Conservation (phyloP, 2,113 vertebrate genomes). For the Parus major region DNA sequence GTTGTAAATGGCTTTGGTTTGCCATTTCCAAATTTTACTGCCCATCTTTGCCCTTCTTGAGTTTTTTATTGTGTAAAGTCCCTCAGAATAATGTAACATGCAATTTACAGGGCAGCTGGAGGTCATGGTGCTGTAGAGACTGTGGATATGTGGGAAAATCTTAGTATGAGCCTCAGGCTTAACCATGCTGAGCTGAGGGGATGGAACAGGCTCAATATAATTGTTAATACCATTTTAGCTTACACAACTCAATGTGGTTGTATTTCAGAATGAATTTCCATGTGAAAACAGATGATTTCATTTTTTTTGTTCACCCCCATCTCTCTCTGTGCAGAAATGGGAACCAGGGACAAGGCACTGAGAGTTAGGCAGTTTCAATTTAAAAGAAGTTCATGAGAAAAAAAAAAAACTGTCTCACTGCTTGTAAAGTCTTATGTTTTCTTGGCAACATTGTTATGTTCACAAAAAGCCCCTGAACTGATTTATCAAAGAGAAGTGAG, state of each 20-base stretch:
- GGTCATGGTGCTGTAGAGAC: not conserved
- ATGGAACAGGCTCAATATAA: not conserved
- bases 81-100: not conserved
- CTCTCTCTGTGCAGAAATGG: not conserved
- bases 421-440: not conserved
- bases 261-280: not conserved
- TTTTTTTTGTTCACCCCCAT: not conserved
- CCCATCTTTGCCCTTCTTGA: not conserved
- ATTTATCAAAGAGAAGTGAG: not conserved
- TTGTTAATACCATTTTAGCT: not conserved
- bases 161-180: not conserved
- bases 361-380: not conserved
- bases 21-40: not conserved
- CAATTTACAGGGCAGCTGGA: not conserved
- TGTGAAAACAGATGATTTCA: not conserved
- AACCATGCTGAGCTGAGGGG: not conserved
- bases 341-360: not conserved
- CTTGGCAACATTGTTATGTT: not conserved
- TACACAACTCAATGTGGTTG: not conserved
- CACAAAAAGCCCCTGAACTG: not conserved
- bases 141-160: not conserved
- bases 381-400: not conserved
- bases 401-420: not conserved
- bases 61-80: not conserved
- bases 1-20: not conserved